Conservation (phyloP, 2,888 invertebrate species). For the Bombylius discolor region DNA sequence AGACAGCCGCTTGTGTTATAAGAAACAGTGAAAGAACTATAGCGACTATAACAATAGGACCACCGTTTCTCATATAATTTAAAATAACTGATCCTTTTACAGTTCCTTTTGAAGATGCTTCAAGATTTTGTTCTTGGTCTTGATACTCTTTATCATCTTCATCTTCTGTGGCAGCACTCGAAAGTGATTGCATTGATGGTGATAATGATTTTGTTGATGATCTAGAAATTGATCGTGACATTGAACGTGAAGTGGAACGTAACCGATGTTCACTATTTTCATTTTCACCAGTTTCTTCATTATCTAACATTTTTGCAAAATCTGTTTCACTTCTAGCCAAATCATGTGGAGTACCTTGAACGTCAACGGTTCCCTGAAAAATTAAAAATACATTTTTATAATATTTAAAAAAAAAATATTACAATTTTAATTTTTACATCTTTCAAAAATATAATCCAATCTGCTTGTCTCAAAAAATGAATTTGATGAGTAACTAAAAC, state of each 20-base stretch:
- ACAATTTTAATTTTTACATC: conserved; percentile 38
- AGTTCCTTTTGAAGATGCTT: conserved; percentile 36
- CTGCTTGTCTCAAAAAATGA: conserved; percentile 48
- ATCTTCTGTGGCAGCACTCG: not conserved
- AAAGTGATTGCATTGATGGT: conserved; percentile 8
- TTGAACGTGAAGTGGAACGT: not conserved
- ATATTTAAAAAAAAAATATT: not conserved
- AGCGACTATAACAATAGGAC: conserved; percentile 34
- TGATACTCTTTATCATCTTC: conserved; percentile 20
- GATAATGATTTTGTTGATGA: conserved; percentile 8
- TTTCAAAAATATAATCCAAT: conserved; percentile 44
- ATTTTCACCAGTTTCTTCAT: conserved; percentile 30
- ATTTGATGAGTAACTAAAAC: conserved; percentile 68
- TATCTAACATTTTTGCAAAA: conserved; percentile 39
- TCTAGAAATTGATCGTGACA: conserved; percentile 9
- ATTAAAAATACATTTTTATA: conserved; percentile 13
- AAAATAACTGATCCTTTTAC: conserved; percentile 35
- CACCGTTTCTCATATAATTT: conserved; percentile 42
- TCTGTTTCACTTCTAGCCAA: conserved; percentile 38
- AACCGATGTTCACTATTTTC: conserved; percentile 11
- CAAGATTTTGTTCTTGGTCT: conserved; percentile 24
- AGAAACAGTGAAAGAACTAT: conserved; percentile 38
- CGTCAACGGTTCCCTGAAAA: conserved; percentile 37
- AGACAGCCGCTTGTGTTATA: conserved; percentile 46
- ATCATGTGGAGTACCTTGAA: conserved; percentile 37